A percentile compares a stretch with the other conserved stretches of the same genome.
phyloP scores from a whole-genome alignment of 2,797 vertebrate species.

The Gymnoscopelus braueri region DNA sequence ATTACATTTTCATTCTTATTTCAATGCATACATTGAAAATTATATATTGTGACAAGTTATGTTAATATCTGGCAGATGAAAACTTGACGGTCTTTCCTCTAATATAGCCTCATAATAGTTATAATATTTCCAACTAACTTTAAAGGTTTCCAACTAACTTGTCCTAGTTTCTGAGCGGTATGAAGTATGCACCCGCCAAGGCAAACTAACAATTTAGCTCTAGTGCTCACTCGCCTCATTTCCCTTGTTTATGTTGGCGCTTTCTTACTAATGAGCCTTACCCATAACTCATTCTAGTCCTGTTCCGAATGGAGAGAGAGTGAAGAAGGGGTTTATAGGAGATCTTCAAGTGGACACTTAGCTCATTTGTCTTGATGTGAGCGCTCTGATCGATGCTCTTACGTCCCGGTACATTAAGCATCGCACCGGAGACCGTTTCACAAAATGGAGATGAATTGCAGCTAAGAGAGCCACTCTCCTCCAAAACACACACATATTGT shows the following conservation, averaged over 20 bases:
- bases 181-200: constrained; percentile 60
- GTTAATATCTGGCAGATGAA: too few species aligned
- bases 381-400: neutral
- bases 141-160: neutral
- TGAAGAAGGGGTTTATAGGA: constrained; percentile 34
- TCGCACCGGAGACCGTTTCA: neutral
- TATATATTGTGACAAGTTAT: too few species aligned
- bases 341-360: constrained; percentile 25
- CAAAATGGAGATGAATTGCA: constrained; percentile 1
- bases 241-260: constrained; percentile 56
- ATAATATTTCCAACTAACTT: constrained; percentile 23
- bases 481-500: constrained; percentile 19
- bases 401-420: constrained; percentile 1
- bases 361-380: neutral
- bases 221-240: constrained; percentile 43
- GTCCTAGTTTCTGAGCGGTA: constrained; percentile 29
- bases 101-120: constrained; percentile 5
- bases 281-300: constrained; percentile 40
- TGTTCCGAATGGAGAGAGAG: constrained; percentile 43
- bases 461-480: constrained; percentile 23
- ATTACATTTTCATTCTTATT: too few species aligned
- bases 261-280: constrained; percentile 43
- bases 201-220: constrained; percentile 61
- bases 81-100: neutral
- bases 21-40: too few species aligned